A percentile compares a stretch with the other conserved stretches of the same genome.
Conservation (phyloP, 2,888 invertebrate genomes). For the Drosophila tanythrix region DNA sequence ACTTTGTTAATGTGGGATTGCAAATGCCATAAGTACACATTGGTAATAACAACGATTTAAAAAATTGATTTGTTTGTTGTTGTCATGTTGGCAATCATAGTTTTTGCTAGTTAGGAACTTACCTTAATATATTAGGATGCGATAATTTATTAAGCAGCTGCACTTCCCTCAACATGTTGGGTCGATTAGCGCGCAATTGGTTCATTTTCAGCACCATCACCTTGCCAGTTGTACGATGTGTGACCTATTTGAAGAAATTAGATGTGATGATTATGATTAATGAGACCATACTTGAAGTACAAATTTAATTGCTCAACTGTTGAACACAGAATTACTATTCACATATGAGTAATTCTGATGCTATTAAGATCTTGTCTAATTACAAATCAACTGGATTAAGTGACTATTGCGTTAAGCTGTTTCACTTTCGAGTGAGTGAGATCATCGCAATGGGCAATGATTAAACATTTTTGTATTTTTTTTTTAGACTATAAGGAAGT, state of each 20-base stretch:
- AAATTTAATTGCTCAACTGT: too few relatives aligned
- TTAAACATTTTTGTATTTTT: background rate
- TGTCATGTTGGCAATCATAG: too few relatives aligned
- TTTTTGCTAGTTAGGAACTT: conserved; percentile 46
- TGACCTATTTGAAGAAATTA: conserved; percentile 89
- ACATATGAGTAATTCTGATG: background rate
- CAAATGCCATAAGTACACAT: background rate
- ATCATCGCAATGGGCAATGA: background rate
- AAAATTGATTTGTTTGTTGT: background rate
- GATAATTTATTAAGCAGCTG: conserved; percentile 98
- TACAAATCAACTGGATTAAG: background rate
- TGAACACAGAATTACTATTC: background rate
- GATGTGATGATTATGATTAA: conserved; percentile 13
- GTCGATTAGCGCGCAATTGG: conserved; percentile 95
- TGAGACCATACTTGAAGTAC: background rate
- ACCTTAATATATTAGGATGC: conserved; percentile 97
- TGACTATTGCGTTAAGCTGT: background rate
- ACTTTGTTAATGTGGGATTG: background rate
- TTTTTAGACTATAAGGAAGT: background rate
- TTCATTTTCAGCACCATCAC: conserved; percentile 99
- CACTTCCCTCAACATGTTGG: conserved; percentile 98
- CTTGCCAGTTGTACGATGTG: conserved; percentile 95
- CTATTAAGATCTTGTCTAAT: background rate
- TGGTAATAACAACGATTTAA: background rate
- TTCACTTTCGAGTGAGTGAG: background rate